phyloP scores from a whole-genome alignment of 2,888 invertebrate genomes.

The Cinara cedri region DNA sequence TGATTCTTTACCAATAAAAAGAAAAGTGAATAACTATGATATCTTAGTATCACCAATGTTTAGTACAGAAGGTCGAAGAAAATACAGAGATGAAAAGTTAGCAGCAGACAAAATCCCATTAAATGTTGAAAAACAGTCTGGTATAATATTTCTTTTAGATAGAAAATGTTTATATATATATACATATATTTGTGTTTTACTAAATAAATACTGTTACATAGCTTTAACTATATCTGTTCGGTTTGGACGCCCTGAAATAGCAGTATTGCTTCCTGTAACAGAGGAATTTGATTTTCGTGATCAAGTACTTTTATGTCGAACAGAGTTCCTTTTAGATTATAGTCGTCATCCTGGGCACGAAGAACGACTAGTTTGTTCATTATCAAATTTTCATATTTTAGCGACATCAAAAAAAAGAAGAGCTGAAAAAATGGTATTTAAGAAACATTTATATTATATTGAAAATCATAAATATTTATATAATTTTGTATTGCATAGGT shows the following conservation, averaged over 20 bases:
- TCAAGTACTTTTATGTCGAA: slow-evolving; percentile 70
- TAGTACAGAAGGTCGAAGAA: slow-evolving; percentile 4
- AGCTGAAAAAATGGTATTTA: slow-evolving; percentile 57
- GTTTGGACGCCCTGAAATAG: slow-evolving; percentile 78
- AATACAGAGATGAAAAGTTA: slow-evolving; percentile 35
- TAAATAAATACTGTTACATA: slow-evolving; percentile 58
- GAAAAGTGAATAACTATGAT: slow-evolving; percentile 63
- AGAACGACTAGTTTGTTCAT: slow-evolving; percentile 70
- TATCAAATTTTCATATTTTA: slow-evolving; percentile 70
- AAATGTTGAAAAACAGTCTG: slow-evolving; percentile 31
- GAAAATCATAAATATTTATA: neutral
- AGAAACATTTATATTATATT: neutral
- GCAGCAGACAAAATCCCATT: neutral
- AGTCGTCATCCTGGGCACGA: slow-evolving; percentile 70
- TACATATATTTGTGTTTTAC: neutral
- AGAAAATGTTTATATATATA: no score
- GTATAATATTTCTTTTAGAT: slow-evolving; percentile 7
- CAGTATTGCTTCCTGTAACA: slow-evolving; percentile 74
- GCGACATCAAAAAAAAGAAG: slow-evolving; percentile 62
- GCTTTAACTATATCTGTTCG: slow-evolving; percentile 75
- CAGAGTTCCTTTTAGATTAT: slow-evolving; percentile 75
- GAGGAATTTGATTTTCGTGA: slow-evolving; percentile 46
- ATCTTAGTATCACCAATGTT: slow-evolving; percentile 29
- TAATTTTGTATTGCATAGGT: slow-evolving; percentile 62
- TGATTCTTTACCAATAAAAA: slow-evolving; percentile 70